Evolutionary conservation across 2,797 vertebrate species (phyloP), one percentile per base, ranked within the genome.

Genomic region (Crenichthys baileyi): DNA sequence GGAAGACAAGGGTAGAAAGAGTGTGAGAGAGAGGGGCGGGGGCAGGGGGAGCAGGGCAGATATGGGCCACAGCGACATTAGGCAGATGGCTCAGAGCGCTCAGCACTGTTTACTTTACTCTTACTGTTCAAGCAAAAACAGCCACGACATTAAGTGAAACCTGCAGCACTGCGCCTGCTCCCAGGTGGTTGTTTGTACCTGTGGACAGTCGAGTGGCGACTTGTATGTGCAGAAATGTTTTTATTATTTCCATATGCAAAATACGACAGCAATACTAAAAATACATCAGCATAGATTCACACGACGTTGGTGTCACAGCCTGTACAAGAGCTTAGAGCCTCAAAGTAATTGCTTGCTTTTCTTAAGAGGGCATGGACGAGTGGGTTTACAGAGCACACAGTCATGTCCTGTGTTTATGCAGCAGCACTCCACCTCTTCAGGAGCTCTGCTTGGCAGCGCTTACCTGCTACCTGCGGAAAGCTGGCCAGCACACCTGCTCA

Each of bases 111-210:
- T 95, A 94, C 95, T 93, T 94, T 95, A 88, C 90, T 91, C 91
- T 93, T 89, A 90, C 94, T 95, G 93, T 94, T 94, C 92, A 95
- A 95, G 94, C 92, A 95, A 94, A 93, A 94, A 82, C 90, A 93
- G 89, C 76, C 89, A 73, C 15, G 72, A 91, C 89, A 90, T 86
- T 85, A 87, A 90, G 88, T 82, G 81, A 87, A 90, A 88, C 84
- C 88, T 82, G 86, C 83, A 82, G 84, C 90, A 53, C 8, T 26
- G 36, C 61, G 82, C 58, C 83, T 72, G 81, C 83, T 39, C 78
- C 85, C 83, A 90, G 82, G 88, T 87, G 85, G 76, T 73, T 3
- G 53, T 72, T 63, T 31, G 0, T 26, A 2, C 7, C 36, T 3
- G 70, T 8, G 63, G 15, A 15, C 41, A 61, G 56, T 15, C 63